Percentiles rank a stretch among this genome's conserved stretches.
phyloP scores from a whole-genome alignment of 1,140 invertebrate species.

The Solenopsis invicta region DNA sequence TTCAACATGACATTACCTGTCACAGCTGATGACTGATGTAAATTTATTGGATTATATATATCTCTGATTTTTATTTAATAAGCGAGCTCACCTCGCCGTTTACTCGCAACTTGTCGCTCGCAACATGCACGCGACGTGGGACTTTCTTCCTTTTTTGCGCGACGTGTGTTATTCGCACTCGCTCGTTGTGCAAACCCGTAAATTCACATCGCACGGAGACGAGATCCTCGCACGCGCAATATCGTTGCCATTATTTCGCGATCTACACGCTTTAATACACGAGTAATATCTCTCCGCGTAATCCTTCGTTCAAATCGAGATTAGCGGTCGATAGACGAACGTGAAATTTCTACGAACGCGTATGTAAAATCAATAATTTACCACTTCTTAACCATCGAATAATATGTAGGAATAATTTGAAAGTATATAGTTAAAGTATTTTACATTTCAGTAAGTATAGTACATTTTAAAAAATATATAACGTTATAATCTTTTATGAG shows the following conservation, averaged over 20 bases:
- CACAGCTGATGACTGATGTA: not conserved
- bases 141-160: conserved; percentile 19
- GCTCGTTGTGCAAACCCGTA: conserved; percentile 36
- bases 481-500: not conserved
- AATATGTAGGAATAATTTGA: conserved; percentile 5
- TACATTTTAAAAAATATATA: too few species aligned
- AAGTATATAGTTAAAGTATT: not conserved
- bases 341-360: not conserved
- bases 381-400: not conserved
- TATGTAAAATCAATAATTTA: conserved; percentile 14
- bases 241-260: conserved; percentile 20
- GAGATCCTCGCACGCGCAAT: not conserved
- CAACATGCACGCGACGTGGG: not conserved
- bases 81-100: not conserved
- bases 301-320: conserved; percentile 20
- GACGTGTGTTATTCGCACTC: not conserved
- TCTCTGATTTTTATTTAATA: conserved; percentile 30
- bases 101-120: conserved; percentile 29
- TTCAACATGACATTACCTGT: not conserved
- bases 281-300: not conserved
- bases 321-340: not conserved
- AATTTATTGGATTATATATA: conserved; percentile 2
- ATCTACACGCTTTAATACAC: conserved; percentile 7
- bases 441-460: too few species aligned
- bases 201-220: not conserved